Conservation (phyloP, 2,113 vertebrate genomes). For the Rhinopomastus cyanomelas region DNA sequence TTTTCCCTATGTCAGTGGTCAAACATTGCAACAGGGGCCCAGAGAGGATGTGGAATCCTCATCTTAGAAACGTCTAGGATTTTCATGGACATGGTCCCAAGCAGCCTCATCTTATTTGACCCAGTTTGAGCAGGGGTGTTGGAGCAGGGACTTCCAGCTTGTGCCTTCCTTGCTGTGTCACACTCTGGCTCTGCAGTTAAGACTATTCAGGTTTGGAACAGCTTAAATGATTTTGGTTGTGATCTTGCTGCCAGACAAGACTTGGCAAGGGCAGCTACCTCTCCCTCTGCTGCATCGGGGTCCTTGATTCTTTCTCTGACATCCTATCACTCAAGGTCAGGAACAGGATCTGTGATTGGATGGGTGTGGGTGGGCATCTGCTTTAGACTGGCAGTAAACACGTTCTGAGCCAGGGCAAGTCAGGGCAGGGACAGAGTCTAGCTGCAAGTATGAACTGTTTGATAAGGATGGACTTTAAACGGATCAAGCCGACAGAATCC, state of each 20-base stretch:
- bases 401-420: not conserved
- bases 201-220: not conserved
- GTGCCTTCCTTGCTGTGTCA: accelerated
- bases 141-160: not conserved
- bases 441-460: not conserved
- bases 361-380: not conserved
- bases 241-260: not conserved
- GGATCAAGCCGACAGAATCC: not conserved
- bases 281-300: not conserved
- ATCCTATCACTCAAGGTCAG: not conserved
- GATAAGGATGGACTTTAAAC: not conserved
- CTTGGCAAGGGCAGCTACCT: not conserved
- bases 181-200: not conserved
- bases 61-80: not conserved
- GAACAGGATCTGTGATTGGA: not conserved
- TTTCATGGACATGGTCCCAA: not conserved
- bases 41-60: not conserved
- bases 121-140: not conserved
- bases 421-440: not conserved
- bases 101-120: accelerated
- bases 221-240: not conserved
- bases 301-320: not conserved
- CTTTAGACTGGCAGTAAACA: not conserved
- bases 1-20: not conserved
- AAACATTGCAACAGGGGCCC: not conserved